Evolutionary conservation across 2,113 vertebrate species (phyloP).

Genomic region (Vulpes ferrilata): DNA sequence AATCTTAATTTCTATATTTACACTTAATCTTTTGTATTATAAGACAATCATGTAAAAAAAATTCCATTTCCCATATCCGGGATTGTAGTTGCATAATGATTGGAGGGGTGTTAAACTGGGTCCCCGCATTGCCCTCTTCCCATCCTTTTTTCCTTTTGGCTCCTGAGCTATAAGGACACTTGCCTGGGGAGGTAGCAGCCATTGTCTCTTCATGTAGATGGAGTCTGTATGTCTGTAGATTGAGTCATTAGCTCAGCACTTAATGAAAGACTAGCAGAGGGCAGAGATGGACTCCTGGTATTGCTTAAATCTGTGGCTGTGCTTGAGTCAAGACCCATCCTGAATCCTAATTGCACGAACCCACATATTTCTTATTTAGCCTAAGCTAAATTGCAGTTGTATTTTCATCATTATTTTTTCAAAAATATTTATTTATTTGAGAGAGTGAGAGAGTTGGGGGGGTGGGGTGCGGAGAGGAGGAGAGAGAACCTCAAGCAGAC

Average conservation of each 20-base stretch:
- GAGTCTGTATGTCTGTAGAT: background rate
- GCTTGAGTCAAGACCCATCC: background rate
- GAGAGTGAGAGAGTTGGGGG: background rate
- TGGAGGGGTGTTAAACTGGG: background rate
- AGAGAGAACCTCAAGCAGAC: background rate
- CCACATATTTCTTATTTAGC: background rate
- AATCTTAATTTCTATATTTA: constrained; percentile 9
- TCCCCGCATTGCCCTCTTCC: background rate
- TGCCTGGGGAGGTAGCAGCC: background rate
- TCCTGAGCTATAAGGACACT: background rate
- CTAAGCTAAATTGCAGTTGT: constrained; percentile 8
- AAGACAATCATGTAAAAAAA: background rate
- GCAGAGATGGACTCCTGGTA: background rate
- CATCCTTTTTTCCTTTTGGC: background rate
- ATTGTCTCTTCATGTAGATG: background rate
- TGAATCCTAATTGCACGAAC: background rate
- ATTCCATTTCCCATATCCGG: background rate
- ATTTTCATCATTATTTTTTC: background rate
- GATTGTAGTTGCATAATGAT: background rate
- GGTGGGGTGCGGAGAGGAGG: background rate
- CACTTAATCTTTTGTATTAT: constrained; percentile 22
- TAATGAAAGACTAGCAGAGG: background rate
- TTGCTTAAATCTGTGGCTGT: background rate
- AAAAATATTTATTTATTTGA: background rate
- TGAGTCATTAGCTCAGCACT: background rate